Percentiles rank a stretch among this genome's conserved stretches.
Evolutionary conservation across 2,888 invertebrate genomes (phyloP).

Genomic region (Meandrusa payeni): DNA sequence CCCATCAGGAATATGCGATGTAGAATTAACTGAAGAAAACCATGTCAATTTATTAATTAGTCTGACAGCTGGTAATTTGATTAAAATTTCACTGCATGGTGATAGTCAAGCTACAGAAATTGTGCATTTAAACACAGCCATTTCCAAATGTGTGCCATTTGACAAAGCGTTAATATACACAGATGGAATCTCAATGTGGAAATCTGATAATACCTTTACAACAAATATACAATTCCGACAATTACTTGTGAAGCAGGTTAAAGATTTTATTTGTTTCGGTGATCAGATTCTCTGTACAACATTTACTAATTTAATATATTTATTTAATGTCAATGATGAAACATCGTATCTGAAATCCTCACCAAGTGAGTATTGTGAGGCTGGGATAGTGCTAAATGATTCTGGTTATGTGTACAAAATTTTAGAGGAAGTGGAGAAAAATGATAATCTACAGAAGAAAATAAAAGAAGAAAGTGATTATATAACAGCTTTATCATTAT

Average conservation of each 20-base stretch:
- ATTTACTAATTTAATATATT: conserved; percentile 52
- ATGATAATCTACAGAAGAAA: conserved; percentile 41
- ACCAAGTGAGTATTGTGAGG: conserved; percentile 43
- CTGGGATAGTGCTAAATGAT: conserved; percentile 47
- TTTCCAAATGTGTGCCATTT: conserved; percentile 42
- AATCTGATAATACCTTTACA: conserved; percentile 42
- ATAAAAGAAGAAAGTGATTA: conserved; percentile 49
- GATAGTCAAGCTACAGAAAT: conserved; percentile 32
- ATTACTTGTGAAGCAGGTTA: conserved; percentile 48
- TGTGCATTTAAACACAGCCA: conserved; percentile 54
- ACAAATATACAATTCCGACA: conserved; percentile 41
- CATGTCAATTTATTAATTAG: conserved; percentile 42
- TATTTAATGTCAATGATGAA: conserved; percentile 44
- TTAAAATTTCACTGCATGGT: conserved; percentile 41
- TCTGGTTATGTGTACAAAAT: conserved; percentile 49
- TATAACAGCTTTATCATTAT: conserved; percentile 54
- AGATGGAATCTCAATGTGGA: conserved; percentile 62
- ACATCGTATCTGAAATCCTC: conserved; percentile 37
- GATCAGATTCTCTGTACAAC: conserved; percentile 59
- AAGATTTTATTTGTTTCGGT: conserved; percentile 49
- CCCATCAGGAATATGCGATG: conserved; percentile 51
- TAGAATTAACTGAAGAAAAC: conserved; percentile 39
- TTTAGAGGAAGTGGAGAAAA: conserved; percentile 47
- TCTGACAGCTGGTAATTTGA: conserved; percentile 53
- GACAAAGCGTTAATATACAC: conserved; percentile 52